Evolutionary conservation across 64 coral and sea anemone genomes (phyloP).

Genomic region (Orbicella faveolata): DNA sequence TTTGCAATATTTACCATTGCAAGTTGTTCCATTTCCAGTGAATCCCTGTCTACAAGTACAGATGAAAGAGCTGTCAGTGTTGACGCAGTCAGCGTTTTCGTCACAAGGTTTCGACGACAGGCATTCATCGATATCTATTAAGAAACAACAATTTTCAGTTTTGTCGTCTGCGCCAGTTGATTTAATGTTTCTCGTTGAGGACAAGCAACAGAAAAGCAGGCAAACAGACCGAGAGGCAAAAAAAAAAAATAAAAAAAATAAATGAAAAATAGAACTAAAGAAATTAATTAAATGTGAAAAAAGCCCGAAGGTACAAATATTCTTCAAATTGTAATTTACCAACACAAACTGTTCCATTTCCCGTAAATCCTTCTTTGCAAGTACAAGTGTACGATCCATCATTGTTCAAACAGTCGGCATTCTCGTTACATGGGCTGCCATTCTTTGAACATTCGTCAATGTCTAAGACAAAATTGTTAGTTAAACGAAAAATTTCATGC

Average conservation of each 20-base stretch:
- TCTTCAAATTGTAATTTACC: not conserved
- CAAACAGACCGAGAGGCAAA: no score
- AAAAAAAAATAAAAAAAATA: not conserved
- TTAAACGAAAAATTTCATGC: not conserved
- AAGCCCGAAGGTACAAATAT: not conserved
- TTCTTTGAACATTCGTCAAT: not conserved
- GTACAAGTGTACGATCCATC: constrained; percentile 14
- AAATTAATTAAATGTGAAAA: not conserved
- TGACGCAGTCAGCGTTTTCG: constrained; percentile 33
- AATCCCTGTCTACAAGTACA: constrained; percentile 20
- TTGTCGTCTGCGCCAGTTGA: no score
- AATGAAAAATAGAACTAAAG: not conserved
- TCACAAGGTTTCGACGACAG: not conserved
- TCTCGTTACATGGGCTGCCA: not conserved
- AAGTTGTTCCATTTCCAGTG: not conserved
- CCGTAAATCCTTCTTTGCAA: not conserved
- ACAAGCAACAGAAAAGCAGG: no score
- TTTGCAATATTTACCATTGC: not conserved
- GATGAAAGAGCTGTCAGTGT: not conserved
- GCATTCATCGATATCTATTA: constrained; percentile 29
- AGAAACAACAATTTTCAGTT: not conserved
- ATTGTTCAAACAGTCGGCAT: not conserved
- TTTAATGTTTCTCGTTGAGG: no score
- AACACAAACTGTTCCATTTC: not conserved
- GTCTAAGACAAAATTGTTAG: not conserved